phyloP scores from a whole-genome alignment of 2,113 vertebrate genomes.

The Corydoras maculifer region DNA sequence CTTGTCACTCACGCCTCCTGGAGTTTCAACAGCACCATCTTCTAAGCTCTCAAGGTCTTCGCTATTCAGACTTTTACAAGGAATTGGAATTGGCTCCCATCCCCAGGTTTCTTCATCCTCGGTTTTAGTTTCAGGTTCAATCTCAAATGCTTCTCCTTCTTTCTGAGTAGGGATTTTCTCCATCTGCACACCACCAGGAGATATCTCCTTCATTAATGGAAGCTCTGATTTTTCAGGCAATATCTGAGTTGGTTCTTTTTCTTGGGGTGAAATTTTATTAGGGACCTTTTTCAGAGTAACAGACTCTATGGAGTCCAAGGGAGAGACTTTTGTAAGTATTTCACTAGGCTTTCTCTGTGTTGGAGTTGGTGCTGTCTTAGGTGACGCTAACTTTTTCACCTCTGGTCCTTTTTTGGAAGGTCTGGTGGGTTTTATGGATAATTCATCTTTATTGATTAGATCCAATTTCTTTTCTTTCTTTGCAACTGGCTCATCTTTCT shows the following conservation, averaged over 20 bases:
- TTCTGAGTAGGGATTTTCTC: slow-evolving; percentile 58
- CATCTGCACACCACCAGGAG: slow-evolving; percentile 54
- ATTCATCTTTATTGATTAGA: slow-evolving; percentile 20
- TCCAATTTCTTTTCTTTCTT: slow-evolving; percentile 18
- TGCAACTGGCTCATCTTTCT: slow-evolving; percentile 21
- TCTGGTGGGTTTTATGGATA: slow-evolving; percentile 37
- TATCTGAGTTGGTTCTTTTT: slow-evolving; percentile 37
- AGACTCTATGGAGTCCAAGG: slow-evolving; percentile 52
- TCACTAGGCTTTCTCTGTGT: slow-evolving; percentile 42
- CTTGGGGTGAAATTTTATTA: slow-evolving; percentile 44
- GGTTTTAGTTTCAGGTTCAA: slow-evolving; percentile 38
- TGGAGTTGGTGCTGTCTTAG: slow-evolving; percentile 44
- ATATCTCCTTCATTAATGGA: slow-evolving; percentile 52
- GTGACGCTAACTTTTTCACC: slow-evolving; percentile 47
- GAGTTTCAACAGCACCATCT: slow-evolving; percentile 64
- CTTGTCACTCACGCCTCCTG: slow-evolving; percentile 64
- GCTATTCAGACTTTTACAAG: slow-evolving; percentile 36
- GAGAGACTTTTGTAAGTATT: slow-evolving; percentile 42
- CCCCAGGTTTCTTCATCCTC: slow-evolving; percentile 25
- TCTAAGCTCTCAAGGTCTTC: slow-evolving; percentile 11
- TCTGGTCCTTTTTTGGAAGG: slow-evolving; percentile 16
- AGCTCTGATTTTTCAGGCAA: slow-evolving; percentile 22
- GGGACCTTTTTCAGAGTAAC: slow-evolving; percentile 66
- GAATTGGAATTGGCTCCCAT: slow-evolving; percentile 41
- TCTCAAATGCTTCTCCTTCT: slow-evolving; percentile 57